Conservation (phyloP, 2,888 invertebrate species). For the Andrena bucephala region DNA sequence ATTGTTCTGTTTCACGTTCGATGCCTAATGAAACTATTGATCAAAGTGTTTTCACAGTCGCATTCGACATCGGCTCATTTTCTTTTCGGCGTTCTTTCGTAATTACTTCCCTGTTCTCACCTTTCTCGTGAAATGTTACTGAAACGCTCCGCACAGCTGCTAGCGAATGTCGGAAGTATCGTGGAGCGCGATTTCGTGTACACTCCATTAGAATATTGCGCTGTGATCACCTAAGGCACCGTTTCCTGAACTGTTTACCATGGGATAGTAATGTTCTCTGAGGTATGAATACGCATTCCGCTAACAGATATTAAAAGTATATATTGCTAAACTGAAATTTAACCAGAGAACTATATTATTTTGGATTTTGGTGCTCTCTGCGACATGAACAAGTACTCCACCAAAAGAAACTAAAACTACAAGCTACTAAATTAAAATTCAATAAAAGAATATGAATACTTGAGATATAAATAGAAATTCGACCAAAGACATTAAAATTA, state of each 20-base stretch:
- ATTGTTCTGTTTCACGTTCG: not conserved
- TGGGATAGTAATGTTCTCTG: not conserved
- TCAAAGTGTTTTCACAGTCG: not conserved
- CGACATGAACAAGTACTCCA: no score
- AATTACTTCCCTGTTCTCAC: constrained; percentile 24
- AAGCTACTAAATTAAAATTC: no score
- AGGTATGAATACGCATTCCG: not conserved
- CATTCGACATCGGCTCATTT: not conserved
- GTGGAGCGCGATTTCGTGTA: not conserved
- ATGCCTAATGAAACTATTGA: constrained; percentile 5
- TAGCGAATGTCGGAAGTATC: constrained; percentile 20
- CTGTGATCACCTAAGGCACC: not conserved
- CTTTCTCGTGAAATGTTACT: not conserved
- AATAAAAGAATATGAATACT: no score
- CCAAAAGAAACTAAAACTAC: no score
- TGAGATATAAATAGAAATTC: no score
- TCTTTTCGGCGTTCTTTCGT: constrained; percentile 2
- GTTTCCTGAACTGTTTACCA: not conserved
- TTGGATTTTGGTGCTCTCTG: no score
- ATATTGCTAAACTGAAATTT: no score
- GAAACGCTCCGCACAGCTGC: not conserved
- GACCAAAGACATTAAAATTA: no score
- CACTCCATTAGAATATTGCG: not conserved
- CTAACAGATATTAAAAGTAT: no score
- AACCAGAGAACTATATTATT: no score